phyloP scores from a whole-genome alignment of 2,888 invertebrate species.

The Helleia helle region DNA sequence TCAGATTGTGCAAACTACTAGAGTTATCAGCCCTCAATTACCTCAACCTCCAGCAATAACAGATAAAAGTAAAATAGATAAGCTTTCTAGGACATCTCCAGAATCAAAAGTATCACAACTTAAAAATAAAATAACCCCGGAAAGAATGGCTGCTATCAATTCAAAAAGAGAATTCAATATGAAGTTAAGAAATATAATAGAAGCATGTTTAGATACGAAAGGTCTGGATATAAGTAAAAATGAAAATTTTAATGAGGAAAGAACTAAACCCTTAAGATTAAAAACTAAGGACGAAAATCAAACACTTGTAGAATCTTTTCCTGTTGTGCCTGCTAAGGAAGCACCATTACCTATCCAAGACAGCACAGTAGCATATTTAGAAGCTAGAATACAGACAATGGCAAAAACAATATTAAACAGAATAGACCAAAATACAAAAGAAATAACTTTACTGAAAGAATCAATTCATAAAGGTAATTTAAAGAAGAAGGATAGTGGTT shows the following conservation, averaged over 20 bases:
- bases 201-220: slow-evolving; percentile 41
- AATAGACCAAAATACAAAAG: slow-evolving; percentile 52
- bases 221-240: slow-evolving; percentile 13
- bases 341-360: slow-evolving; percentile 28
- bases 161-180: slow-evolving; percentile 59
- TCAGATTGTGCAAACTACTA: slow-evolving; percentile 2
- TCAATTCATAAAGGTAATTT: slow-evolving; percentile 17
- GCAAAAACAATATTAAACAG: slow-evolving; percentile 43
- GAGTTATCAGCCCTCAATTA: background rate
- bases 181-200: slow-evolving; percentile 51
- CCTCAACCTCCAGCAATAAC: too few relatives aligned
- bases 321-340: slow-evolving; percentile 25
- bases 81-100: background rate
- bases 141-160: slow-evolving; percentile 49
- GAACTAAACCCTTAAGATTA: slow-evolving; percentile 8
- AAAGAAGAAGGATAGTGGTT: slow-evolving; percentile 25
- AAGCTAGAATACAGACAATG: slow-evolving; percentile 48
- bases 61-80: slow-evolving; percentile 2
- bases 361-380: slow-evolving; percentile 40
- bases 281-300: slow-evolving; percentile 10
- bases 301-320: too few relatives aligned
- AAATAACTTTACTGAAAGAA: slow-evolving; percentile 41
- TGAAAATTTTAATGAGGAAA: slow-evolving; percentile 5
- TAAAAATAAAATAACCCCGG: slow-evolving; percentile 41
- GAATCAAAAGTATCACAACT: slow-evolving; percentile 15